These are phyloP conservation scores for Hylaea fasciaria DNA, from an alignment of 2,888 invertebrate species.

Conservation along the genomic window DNA sequence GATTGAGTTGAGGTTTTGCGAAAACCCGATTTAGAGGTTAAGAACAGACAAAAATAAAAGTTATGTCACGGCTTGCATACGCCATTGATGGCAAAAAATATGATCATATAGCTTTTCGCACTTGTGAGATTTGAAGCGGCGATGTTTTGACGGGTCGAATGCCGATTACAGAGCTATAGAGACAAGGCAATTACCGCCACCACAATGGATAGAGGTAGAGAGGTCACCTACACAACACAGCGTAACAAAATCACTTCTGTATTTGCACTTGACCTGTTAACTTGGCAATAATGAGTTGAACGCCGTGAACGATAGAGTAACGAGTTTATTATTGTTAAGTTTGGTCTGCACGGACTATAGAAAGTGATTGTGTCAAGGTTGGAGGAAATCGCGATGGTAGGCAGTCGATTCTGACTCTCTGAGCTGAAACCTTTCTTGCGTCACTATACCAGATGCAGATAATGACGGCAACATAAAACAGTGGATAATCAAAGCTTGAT, in stretches of 20 bases:
- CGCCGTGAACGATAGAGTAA: conserved; percentile 6
- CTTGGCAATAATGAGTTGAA: conserved; percentile 24
- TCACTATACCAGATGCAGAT: no score
- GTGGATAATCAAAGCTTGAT: no score
- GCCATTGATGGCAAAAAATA: neutral
- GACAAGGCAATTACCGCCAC: conserved; percentile 21
- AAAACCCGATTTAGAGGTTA: no score
- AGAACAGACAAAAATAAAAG: neutral
- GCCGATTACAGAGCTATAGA: conserved; percentile 1
- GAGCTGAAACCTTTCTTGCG: neutral
- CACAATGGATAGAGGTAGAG: conserved; percentile 13
- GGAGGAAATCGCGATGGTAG: conserved; percentile 5
- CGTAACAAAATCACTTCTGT: conserved; percentile 24
- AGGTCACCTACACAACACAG: conserved; percentile 17
- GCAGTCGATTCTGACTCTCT: neutral
- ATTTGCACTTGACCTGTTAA: conserved; percentile 32
- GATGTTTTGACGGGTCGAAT: conserved; percentile 15
- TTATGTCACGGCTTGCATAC: neutral
- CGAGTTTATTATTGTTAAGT: conserved; percentile 6
- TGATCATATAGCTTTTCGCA: neutral
- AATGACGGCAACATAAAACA: no score
- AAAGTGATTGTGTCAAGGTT: conserved; percentile 23
- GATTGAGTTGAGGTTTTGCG: no score
- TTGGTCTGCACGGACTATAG: neutral
- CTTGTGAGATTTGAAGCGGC: neutral